Conservation (phyloP, 2,113 vertebrate genomes). For the Platysteira castanea region DNA sequence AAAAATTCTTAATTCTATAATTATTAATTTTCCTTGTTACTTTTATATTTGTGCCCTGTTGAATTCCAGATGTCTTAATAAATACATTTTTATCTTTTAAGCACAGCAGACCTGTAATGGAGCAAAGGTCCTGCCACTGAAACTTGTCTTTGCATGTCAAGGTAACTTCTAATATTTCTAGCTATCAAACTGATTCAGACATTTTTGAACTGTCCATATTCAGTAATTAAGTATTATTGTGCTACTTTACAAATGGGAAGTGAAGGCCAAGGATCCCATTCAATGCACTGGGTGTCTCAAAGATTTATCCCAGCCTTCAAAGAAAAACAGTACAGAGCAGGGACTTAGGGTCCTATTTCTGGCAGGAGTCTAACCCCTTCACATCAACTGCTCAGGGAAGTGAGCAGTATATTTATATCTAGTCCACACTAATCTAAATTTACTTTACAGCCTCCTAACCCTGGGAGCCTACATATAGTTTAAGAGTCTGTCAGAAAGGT, state of each 20-base stretch:
- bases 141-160: not conserved
- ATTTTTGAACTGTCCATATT: not conserved
- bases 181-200: not conserved
- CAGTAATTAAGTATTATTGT: not conserved
- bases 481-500: conserved; percentile 4
- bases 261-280: not conserved
- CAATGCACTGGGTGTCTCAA: not conserved
- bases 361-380: not conserved
- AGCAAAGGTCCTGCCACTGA: not conserved
- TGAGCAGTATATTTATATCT: conserved; percentile 16
- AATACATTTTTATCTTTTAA: not conserved
- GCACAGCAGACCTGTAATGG: not conserved
- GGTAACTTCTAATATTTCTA: not conserved
- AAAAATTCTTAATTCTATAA: not conserved
- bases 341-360: not conserved
- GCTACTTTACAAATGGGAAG: not conserved
- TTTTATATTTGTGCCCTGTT: not conserved
- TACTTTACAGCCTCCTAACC: not conserved
- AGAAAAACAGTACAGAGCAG: not conserved
- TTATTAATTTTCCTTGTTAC: not conserved
- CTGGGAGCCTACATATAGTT: not conserved
- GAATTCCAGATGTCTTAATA: not conserved
- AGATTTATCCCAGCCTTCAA: not conserved
- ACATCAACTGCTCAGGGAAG: not conserved
- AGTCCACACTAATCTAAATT: conserved; percentile 5